Evolutionary conservation across 2,888 invertebrate species (phyloP), one percentile per base, ranked within the genome.

Genomic region (Herminia tarsipennalis): DNA sequence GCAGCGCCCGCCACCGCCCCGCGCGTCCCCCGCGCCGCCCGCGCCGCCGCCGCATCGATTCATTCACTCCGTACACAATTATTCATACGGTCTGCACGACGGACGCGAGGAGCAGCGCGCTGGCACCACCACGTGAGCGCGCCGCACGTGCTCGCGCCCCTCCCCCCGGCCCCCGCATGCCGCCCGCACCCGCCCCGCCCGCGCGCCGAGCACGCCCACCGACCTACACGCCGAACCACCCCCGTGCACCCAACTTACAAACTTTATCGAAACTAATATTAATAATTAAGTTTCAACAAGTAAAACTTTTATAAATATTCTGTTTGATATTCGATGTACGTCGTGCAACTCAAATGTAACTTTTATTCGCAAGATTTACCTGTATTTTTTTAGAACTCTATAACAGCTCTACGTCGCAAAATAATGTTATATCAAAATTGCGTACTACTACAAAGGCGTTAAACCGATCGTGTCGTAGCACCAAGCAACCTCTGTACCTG

Each of bases 11-110:
- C 66, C 80, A 70, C 73, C 71, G 73, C 80, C 76, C 76, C 72
- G n/a, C 76, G 70, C 83, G 55, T 65, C 32, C 40, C 77, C 74
- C 76, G 70, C 78, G 66, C 74, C 74, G 72, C 78, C 69, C 80
- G 73, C 82, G 80, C 71, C 71, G 68, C 73, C 71, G 81, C 81
- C 88, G 88, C 88, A 86, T 92, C 91, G 90, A 87, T 92, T 90
- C 92, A 92, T 88, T 89, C 88, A 88, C 86, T 85, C 81, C 80
- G 82, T 85, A 84, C 80, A 88, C 88, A 88, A 89, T 89, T 89
- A 90, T 90, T 90, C 90, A 90, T 88, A 86, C 84, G 83, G 78
- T 75, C 78, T 76, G 87, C 88, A 84, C 86, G 86, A 81, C 76
- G 83, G 78, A 76, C 78, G 81, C 81, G 76, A 69, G 61, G 76